Conservation (phyloP, 2,797 vertebrate genomes). For the Sardinella longiceps region DNA sequence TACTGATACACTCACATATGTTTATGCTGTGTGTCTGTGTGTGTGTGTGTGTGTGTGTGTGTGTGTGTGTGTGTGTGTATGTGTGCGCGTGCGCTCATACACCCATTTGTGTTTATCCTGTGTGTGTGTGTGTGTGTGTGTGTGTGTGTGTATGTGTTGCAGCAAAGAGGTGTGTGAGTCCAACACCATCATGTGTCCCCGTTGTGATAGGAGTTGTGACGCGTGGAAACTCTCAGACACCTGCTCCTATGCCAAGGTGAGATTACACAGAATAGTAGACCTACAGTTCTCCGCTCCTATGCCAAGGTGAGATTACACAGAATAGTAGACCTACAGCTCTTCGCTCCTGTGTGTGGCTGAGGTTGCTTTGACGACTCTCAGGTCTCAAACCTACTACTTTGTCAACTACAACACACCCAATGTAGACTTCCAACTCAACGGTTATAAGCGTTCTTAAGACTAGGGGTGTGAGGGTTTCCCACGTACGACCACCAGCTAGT, state of each 20-base stretch:
- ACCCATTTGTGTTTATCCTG: background rate
- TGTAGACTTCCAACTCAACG: no score
- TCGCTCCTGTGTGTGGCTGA: slow-evolving; percentile 85
- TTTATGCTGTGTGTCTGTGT: background rate
- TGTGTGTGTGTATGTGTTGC: slow-evolving; percentile 27
- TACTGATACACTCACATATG: no score
- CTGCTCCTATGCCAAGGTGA: slow-evolving; percentile 88
- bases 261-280: background rate
- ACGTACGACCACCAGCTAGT: no score
- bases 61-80: slow-evolving; percentile 4
- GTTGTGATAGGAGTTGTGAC: slow-evolving; percentile 78
- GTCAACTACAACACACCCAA: no score
- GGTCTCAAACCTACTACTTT: no score
- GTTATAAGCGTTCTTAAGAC: no score
- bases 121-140: background rate
- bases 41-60: background rate
- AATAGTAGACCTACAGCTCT: no score
- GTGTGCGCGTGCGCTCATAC: background rate
- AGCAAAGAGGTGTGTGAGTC: slow-evolving; percentile 89
- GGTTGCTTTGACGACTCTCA: no score
- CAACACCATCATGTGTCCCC: slow-evolving; percentile 84
- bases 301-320: slow-evolving; percentile 80
- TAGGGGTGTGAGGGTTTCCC: no score
- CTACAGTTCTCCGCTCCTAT: slow-evolving; percentile 83
- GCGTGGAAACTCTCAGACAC: slow-evolving; percentile 85